A percentile compares a stretch with the other conserved stretches of the same genome.
Evolutionary conservation across 2,888 invertebrate genomes (phyloP).

Genomic region (Nemotelus nigrinus): DNA sequence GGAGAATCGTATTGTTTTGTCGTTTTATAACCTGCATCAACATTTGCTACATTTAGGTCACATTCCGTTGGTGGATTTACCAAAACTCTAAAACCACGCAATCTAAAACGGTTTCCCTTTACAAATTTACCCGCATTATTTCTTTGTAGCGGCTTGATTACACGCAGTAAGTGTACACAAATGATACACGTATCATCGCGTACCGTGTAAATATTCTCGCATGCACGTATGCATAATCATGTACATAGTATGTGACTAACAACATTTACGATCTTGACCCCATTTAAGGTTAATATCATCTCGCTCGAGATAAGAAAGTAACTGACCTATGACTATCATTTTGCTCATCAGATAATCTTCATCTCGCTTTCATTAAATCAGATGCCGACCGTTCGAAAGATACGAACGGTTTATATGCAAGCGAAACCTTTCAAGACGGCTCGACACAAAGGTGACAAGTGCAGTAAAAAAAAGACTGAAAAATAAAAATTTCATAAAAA

Average conservation of each 20-base stretch:
- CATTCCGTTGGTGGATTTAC: no score
- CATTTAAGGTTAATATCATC: conserved; percentile 13
- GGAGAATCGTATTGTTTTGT: no score
- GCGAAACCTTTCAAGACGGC: conserved; percentile 32
- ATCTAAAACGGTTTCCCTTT: no score
- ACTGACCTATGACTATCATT: conserved; percentile 39
- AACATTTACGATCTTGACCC: conserved; percentile 18
- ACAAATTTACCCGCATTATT: no score
- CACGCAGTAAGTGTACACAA: not conserved
- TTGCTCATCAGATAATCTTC: not conserved
- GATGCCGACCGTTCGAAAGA: not conserved
- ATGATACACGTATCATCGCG: no score
- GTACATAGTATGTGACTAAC: not conserved
- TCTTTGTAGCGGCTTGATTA: not conserved
- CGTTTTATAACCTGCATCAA: no score
- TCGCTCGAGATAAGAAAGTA: conserved; percentile 30
- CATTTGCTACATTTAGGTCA: no score
- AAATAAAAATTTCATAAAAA: conserved; percentile 10
- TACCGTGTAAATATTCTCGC: no score
- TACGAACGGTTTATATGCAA: not conserved
- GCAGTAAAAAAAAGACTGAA: not conserved
- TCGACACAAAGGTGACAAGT: not conserved
- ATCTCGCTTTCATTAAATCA: not conserved
- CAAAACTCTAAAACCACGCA: no score
- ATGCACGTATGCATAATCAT: no score